phyloP scores from a whole-genome alignment of 2,113 vertebrate species.

The Cebus imitator region DNA sequence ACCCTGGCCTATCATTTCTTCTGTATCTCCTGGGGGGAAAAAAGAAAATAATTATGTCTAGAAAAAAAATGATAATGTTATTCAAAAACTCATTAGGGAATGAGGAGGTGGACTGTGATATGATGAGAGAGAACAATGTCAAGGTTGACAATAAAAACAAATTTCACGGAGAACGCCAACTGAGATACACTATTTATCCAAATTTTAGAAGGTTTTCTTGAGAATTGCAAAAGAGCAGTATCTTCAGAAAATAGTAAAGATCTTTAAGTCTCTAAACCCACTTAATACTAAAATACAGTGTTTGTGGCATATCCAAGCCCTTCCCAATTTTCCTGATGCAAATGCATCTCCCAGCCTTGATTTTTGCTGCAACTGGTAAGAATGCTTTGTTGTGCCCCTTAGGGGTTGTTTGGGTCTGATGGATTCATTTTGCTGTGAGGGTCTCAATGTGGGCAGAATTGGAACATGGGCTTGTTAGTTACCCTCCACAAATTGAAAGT shows the following conservation, averaged over 20 bases:
- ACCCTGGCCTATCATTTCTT: neutral
- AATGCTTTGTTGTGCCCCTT: accelerated
- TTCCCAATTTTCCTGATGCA: neutral
- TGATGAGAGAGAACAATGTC: neutral
- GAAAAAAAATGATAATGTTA: neutral
- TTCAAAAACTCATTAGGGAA: neutral
- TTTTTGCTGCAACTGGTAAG: neutral
- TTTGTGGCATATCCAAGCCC: too few species aligned
- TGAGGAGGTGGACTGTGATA: neutral
- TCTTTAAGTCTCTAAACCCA: neutral
- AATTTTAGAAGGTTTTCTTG: neutral
- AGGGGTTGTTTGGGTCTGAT: accelerated
- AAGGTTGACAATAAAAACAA: neutral
- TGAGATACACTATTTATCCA: neutral
- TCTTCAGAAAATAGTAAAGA: neutral
- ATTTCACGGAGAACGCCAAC: too few species aligned
- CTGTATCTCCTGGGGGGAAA: neutral
- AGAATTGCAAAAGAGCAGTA: neutral
- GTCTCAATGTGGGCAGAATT: neutral
- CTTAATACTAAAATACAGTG: neutral
- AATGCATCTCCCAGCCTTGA: neutral
- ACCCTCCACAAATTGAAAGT: neutral
- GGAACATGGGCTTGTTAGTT: too few species aligned
- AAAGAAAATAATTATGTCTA: neutral
- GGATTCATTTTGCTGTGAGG: too few species aligned